Base-by-base conservation (phyloP, 1,140 invertebrate species). In the Manduca sexta region DNA sequence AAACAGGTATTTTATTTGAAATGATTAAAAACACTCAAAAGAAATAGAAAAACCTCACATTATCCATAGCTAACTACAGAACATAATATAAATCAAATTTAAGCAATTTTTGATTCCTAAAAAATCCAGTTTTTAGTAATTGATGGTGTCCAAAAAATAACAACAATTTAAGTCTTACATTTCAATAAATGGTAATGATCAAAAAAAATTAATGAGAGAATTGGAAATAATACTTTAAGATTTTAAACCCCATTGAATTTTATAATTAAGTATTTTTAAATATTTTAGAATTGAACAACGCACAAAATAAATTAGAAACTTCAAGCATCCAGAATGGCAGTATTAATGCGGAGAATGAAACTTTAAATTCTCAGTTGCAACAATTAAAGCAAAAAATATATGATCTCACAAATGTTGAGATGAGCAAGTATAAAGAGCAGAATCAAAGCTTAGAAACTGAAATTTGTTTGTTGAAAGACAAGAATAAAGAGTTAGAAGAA, bases 401-500 rank as follows among this genome's bases (percentile, higher is more conserved):
- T 16, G 68, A 76, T 30, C 40, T 65, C 1, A 69, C 45, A 1
- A 59, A 41, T 21, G 52, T 55, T 8, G 69, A 79, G 30, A 42
- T 70, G 1, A 18, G 35, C 0, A 68, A 65, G 41, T 64, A 68
- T 38, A 74, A 66, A 31, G 66, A 69, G 10, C 45, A 56, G 3
- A 77, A 56, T 29, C 52, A 59, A 39, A 48, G 55, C 2, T 42
- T 74, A 30, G 67, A 77, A 31, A 45, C 43, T 5, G 70, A 75
- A 43, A 30, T 68, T 10, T 45, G 33, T 41, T 11, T 60, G 11
- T 47, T 79, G 26, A 71, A 54, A 38, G 55, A 63, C 10, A 61
- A 42, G 41, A 81, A 75, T 44, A 50, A 37, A 16, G 69, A 74
- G 10, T 57, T 82, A 15, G 71, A 80, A 54, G 75, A 78, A 0